These are phyloP conservation scores for Catagonus wagneri DNA, from an alignment of 2,113 vertebrate species.

Conservation along the genomic window DNA sequence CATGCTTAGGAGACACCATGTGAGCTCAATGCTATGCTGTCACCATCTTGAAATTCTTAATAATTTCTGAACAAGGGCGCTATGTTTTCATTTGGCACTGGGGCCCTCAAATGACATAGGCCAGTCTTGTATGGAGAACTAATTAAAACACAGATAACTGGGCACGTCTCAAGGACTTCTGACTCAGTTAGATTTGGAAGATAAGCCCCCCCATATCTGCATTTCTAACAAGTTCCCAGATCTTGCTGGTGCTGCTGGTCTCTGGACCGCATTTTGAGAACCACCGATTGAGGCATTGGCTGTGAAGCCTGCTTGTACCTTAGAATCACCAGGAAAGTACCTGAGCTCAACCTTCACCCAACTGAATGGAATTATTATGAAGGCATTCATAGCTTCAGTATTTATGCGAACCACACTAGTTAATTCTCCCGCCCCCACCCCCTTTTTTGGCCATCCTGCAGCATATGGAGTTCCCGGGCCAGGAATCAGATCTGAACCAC, in stretches of 20 bases:
- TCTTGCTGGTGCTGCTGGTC: not conserved
- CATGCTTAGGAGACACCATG: not conserved
- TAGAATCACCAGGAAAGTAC: not conserved
- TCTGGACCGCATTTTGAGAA: not conserved
- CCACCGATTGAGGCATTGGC: not conserved
- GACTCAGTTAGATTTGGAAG: not conserved
- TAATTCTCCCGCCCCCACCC: no score
- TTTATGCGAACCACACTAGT: not conserved
- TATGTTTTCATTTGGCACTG: not conserved
- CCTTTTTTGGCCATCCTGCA: no score
- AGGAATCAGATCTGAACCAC: no score
- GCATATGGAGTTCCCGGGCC: no score
- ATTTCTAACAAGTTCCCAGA: not conserved
- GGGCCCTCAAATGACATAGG: not conserved
- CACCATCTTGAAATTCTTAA: not conserved
- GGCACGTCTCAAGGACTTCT: not conserved
- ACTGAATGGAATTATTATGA: not conserved
- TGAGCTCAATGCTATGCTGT: not conserved
- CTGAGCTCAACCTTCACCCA: not conserved
- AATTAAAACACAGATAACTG: not conserved
- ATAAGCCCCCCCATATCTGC: not conserved
- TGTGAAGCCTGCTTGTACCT: not conserved
- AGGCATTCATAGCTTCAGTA: not conserved
- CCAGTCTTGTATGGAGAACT: not conserved
- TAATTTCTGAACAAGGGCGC: not conserved